A percentile compares a stretch with the other conserved stretches of the same genome.
These are phyloP conservation scores for Sphyrna mokarran DNA, from an alignment of 2,113 vertebrate genomes.

Conservation along the genomic window DNA sequence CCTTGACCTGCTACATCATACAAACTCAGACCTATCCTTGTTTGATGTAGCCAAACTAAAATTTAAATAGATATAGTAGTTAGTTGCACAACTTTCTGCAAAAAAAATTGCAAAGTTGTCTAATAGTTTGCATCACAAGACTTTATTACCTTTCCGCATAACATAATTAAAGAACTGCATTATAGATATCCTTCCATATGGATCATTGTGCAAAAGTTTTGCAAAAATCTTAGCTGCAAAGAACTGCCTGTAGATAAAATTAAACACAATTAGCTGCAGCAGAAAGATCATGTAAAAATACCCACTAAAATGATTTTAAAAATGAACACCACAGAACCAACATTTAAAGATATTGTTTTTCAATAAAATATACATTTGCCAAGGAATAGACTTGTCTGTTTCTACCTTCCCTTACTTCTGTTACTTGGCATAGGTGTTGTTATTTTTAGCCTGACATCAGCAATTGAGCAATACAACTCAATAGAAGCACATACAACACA, in stretches of 20 bases:
- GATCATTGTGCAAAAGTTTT: slow-evolving; percentile 86
- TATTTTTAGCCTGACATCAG: neutral
- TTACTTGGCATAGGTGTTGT: neutral
- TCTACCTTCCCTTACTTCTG: neutral
- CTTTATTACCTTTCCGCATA: slow-evolving; percentile 84
- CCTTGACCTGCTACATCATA: slow-evolving; percentile 97
- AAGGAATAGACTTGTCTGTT: neutral
- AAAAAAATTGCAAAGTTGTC: neutral
- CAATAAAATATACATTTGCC: neutral
- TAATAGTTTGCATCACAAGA: neutral
- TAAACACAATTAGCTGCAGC: neutral
- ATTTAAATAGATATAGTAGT: slow-evolving; percentile 18
- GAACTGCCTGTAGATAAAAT: slow-evolving; percentile 66
- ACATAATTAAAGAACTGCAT: slow-evolving; percentile 99
- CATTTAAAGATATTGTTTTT: neutral
- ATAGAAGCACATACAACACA: neutral
- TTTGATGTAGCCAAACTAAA: slow-evolving; percentile 91
- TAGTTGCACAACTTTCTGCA: neutral
- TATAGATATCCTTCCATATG: slow-evolving; percentile 91
- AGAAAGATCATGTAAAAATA: neutral
- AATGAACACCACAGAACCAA: neutral
- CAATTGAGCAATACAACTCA: neutral
- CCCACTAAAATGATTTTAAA: neutral
- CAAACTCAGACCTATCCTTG: slow-evolving; percentile 91
- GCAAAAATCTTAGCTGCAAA: slow-evolving; percentile 90